A percentile compares a stretch with the other conserved stretches of the same genome.
phyloP scores from a whole-genome alignment of 1,140 invertebrate species.

The Drosophila erecta region DNA sequence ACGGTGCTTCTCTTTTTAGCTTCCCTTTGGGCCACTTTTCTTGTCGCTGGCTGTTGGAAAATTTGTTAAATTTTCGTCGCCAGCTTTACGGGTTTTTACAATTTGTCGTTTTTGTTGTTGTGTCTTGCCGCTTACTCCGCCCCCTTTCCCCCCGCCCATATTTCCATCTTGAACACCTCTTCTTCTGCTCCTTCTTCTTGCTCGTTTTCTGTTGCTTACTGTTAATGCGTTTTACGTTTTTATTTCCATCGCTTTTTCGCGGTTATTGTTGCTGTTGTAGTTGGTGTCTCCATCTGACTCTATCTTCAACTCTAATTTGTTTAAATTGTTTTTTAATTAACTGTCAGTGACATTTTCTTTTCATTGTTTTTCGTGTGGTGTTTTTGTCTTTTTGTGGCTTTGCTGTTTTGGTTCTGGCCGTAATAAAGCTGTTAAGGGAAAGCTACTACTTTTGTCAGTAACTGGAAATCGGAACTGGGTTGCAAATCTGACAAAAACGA shows the following conservation, averaged over 20 bases:
- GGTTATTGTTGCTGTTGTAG: constrained; percentile 6
- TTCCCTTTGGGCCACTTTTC: constrained; percentile 32
- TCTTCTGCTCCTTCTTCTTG: no score
- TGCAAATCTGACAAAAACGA: constrained; percentile 28
- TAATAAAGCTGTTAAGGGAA: constrained; percentile 76
- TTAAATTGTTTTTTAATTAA: constrained; percentile 83
- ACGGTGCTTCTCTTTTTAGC: constrained; percentile 9
- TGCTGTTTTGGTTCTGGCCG: constrained; percentile 30
- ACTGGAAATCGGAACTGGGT: constrained; percentile 26
- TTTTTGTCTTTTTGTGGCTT: constrained; percentile 10
- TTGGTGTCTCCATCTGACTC: constrained; percentile 31
- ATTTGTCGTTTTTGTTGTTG: constrained; percentile 50
- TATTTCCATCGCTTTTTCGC: constrained; percentile 41
- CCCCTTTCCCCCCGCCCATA: constrained; percentile 36
- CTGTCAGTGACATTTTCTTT: constrained; percentile 82
- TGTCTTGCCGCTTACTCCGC: constrained; percentile 32
- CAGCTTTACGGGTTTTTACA: constrained; percentile 66
- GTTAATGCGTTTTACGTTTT: constrained; percentile 65
- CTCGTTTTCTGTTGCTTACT: constrained; percentile 18
- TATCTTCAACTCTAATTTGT: constrained; percentile 79
- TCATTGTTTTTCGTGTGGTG: constrained; percentile 62
- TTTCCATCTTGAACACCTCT: constrained; percentile 9
- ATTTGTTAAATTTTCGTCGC: constrained; percentile 79
- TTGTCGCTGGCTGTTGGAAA: constrained; percentile 45
- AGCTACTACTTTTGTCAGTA: constrained; percentile 35